phyloP scores from a whole-genome alignment of 2,888 invertebrate genomes.

The Neocrepidodera transversa region DNA sequence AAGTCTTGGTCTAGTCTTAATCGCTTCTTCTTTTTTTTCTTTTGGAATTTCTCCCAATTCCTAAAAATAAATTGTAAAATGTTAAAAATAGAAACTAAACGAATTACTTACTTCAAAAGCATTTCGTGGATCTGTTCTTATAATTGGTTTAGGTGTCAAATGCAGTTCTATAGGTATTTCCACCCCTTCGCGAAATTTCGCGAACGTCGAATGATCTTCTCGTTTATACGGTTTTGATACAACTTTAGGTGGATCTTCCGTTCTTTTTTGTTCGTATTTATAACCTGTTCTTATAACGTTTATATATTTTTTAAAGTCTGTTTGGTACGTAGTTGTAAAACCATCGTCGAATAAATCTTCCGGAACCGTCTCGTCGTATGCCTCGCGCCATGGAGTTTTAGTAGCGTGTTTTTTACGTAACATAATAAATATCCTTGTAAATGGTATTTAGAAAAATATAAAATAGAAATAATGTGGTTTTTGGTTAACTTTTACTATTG shows the following conservation, averaged over 20 bases:
- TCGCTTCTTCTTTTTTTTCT: slow-evolving; percentile 45
- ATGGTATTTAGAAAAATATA: too few relatives aligned
- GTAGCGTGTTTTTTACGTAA: not conserved
- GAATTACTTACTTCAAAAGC: slow-evolving; percentile 34
- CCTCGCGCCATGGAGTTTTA: slow-evolving; percentile 25
- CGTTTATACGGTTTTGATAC: slow-evolving; percentile 31
- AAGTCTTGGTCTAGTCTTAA: slow-evolving; percentile 54
- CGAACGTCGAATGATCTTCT: slow-evolving; percentile 52
- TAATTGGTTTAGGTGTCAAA: slow-evolving; percentile 51
- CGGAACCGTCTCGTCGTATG: slow-evolving; percentile 45
- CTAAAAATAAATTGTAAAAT: not conserved
- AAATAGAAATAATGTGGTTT: too few relatives aligned
- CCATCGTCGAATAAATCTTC: slow-evolving; percentile 47
- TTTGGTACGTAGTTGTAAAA: slow-evolving; percentile 48
- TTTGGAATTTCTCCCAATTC: slow-evolving; percentile 36
- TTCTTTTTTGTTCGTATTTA: slow-evolving; percentile 37
- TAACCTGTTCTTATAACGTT: slow-evolving; percentile 24
- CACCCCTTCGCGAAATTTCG: slow-evolving; percentile 43
- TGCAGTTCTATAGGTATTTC: slow-evolving; percentile 54
- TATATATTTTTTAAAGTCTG: slow-evolving; percentile 49
- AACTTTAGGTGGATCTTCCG: slow-evolving; percentile 39
- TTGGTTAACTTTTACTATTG: too few relatives aligned
- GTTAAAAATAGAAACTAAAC: not conserved
- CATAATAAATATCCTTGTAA: too few relatives aligned
- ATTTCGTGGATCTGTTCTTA: slow-evolving; percentile 47